phyloP scores from a whole-genome alignment of 2,797 vertebrate genomes.

The Sebastolobus altivelis region DNA sequence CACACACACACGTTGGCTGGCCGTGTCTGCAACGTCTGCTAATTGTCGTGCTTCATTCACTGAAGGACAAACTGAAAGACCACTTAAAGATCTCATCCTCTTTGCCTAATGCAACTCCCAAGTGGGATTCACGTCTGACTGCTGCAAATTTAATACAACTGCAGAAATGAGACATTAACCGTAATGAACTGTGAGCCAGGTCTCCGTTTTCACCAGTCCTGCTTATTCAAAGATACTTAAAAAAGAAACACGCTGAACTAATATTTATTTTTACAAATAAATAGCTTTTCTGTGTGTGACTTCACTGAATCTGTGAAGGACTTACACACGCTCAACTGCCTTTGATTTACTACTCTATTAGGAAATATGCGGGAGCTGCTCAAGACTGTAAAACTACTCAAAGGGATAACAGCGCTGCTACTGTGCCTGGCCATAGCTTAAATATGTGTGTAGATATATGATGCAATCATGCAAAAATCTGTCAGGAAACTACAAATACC shows the following conservation, averaged over 20 bases:
- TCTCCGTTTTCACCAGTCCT: conserved; percentile 10
- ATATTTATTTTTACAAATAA: conserved; percentile 7
- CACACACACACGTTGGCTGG: conserved; percentile 17
- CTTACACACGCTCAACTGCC: conserved; percentile 16
- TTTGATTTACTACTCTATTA: conserved; percentile 71
- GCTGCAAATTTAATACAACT: conserved; percentile 18
- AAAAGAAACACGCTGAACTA: not conserved
- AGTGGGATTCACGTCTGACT: conserved; percentile 22
- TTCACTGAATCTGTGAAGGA: conserved; percentile 32
- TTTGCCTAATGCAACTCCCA: not conserved
- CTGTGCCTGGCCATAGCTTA: conserved; percentile 21
- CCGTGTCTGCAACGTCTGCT: conserved; percentile 10
- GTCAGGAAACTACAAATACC: conserved; percentile 40
- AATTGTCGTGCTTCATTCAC: conserved; percentile 40
- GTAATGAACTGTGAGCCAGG: conserved; percentile 8
- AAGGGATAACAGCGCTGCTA: conserved; percentile 34
- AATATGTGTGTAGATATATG: conserved; percentile 44
- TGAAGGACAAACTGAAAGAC: conserved; percentile 17
- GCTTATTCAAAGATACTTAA: conserved; percentile 16
- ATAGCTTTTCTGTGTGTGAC: conserved; percentile 17
- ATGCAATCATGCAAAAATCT: conserved; percentile 30
- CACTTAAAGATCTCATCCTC: conserved; percentile 17
- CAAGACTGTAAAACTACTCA: conserved; percentile 44
- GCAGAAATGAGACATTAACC: conserved; percentile 10
- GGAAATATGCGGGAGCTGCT: conserved; percentile 40